Conservation (phyloP, 1,140 invertebrate species). For the Drosophila saltans region DNA sequence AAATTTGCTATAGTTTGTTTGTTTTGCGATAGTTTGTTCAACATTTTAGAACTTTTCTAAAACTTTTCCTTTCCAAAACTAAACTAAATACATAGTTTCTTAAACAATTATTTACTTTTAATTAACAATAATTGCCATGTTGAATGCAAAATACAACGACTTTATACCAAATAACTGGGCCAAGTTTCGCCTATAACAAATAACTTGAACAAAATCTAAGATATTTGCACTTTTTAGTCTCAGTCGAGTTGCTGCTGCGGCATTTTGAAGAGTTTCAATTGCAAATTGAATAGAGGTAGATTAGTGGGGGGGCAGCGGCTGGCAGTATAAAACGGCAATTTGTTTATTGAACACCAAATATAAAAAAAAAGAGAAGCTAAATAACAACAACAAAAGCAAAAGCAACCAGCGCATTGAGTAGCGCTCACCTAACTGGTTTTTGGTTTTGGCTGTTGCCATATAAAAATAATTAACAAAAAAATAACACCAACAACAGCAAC, state of each 20-base stretch:
- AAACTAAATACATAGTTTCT: conserved; percentile 1
- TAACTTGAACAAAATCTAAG: conserved; percentile 44
- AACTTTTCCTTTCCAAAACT: background rate
- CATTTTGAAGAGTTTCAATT: conserved; percentile 46
- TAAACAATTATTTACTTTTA: conserved; percentile 60
- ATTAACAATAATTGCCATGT: conserved; percentile 65
- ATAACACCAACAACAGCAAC: background rate
- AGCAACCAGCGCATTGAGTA: conserved; percentile 26
- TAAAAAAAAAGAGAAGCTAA: conserved; percentile 20
- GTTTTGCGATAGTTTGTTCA: background rate
- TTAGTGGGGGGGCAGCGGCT: background rate
- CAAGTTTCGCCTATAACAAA: conserved; percentile 37
- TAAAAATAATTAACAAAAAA: conserved; percentile 57
- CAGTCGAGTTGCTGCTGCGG: background rate
- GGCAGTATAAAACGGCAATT: conserved; percentile 48
- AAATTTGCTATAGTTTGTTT: background rate
- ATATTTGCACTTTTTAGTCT: conserved; percentile 32
- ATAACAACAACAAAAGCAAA: conserved; percentile 12
- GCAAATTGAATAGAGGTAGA: conserved; percentile 37
- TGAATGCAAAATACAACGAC: conserved; percentile 8
- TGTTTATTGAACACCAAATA: conserved; percentile 65
- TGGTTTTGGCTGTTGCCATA: conserved; percentile 44
- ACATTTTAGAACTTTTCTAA: background rate
- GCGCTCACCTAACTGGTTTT: conserved; percentile 69
- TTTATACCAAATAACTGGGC: conserved; percentile 54